These are phyloP conservation scores for Chloebia gouldiae DNA, from an alignment of 2,113 vertebrate genomes.

Conservation along the genomic window DNA sequence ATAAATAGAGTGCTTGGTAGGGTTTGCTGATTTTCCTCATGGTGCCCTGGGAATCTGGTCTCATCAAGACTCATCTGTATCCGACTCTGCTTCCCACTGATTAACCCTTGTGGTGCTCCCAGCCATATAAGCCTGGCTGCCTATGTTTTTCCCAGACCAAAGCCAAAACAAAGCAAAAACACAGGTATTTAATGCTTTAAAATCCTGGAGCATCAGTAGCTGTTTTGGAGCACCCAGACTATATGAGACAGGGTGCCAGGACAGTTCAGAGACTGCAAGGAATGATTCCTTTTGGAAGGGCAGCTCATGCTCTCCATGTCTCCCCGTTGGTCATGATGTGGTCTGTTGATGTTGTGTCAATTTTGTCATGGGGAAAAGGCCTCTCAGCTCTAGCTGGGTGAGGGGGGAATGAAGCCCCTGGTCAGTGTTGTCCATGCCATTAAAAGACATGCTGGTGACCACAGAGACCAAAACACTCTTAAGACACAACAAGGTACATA, in stretches of 20 bases:
- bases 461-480: background rate
- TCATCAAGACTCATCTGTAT: background rate
- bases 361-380: background rate
- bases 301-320: accelerated
- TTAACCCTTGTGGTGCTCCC: background rate
- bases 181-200: background rate
- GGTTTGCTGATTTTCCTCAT: background rate
- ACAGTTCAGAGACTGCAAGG: background rate
- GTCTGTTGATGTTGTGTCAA: background rate
- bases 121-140: background rate
- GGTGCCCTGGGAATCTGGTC: background rate
- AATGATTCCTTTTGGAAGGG: background rate
- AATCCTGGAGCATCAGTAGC: background rate
- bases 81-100: background rate
- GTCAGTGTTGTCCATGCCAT: background rate
- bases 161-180: background rate
- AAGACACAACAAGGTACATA: background rate
- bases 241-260: background rate
- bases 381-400: background rate
- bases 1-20: background rate
- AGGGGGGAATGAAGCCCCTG: background rate
- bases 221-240: background rate
- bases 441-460: background rate
- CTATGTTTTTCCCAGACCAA: background rate
- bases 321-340: background rate